Percentiles rank a stretch among this genome's conserved stretches.
Evolutionary conservation across 1,140 invertebrate genomes (phyloP).

Genomic region (Galleria mellonella): DNA sequence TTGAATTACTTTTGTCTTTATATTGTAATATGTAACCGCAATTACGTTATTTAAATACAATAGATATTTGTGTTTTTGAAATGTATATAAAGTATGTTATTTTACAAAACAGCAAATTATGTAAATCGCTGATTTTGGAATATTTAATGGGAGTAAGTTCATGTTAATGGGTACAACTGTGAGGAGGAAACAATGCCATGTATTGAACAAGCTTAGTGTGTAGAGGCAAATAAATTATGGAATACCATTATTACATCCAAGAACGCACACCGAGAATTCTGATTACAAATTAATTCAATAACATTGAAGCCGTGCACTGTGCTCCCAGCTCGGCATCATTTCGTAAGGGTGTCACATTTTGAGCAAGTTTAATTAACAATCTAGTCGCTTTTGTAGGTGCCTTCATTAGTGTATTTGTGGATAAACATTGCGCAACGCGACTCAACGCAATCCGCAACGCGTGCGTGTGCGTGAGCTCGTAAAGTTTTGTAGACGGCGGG

Average conservation of each 20-base stretch:
- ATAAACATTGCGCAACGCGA: slow-evolving; percentile 59
- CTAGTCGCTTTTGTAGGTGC: slow-evolving; percentile 71
- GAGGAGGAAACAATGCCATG: not conserved
- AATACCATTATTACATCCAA: slow-evolving; percentile 52
- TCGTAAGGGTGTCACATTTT: slow-evolving; percentile 72
- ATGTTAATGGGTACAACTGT: too few relatives aligned
- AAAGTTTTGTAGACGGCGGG: slow-evolving; percentile 19
- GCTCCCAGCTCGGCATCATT: slow-evolving; percentile 59
- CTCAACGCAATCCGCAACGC: slow-evolving; percentile 33
- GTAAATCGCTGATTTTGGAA: too few relatives aligned
- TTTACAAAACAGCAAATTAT: too few relatives aligned
- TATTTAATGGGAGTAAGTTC: too few relatives aligned
- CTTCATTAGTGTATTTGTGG: slow-evolving; percentile 74
- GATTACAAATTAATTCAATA: slow-evolving; percentile 70
- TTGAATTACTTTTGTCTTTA: slow-evolving; percentile 60
- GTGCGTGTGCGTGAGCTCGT: slow-evolving; percentile 36
- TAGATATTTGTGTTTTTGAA: not conserved
- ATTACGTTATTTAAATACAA: slow-evolving; percentile 44
- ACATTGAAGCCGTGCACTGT: slow-evolving; percentile 64
- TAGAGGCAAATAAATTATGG: slow-evolving; percentile 38
- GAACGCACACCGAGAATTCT: slow-evolving; percentile 59
- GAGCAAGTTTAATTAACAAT: slow-evolving; percentile 73
- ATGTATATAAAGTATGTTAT: too few relatives aligned
- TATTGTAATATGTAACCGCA: slow-evolving; percentile 44
- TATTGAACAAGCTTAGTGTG: not conserved